Percentiles rank a stretch among this genome's conserved stretches.
phyloP scores from a whole-genome alignment of 2,797 vertebrate species.

The Neopelma chrysocephalum region DNA sequence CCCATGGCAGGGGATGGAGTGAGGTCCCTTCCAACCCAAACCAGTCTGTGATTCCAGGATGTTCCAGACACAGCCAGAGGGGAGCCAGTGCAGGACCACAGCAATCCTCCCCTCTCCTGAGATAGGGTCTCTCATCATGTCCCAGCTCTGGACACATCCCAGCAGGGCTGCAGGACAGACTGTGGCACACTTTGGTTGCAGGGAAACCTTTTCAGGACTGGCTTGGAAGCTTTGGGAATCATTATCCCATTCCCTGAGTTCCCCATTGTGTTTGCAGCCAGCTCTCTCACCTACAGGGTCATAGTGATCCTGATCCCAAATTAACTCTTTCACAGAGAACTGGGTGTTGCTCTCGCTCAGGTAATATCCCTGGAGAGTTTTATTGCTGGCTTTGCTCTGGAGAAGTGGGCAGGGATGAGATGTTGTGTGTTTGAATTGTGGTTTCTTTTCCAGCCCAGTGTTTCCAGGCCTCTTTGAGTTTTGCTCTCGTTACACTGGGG shows the following conservation, averaged over 20 bases:
- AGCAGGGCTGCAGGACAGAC: neutral
- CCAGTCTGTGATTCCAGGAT: neutral
- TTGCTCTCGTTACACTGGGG: constrained; percentile 95
- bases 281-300: neutral
- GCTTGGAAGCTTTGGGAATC: neutral
- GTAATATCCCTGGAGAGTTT: neutral
- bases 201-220: neutral
- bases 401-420: neutral
- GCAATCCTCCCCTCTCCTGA: neutral
- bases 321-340: neutral
- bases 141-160: neutral
- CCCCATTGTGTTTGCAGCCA: neutral
- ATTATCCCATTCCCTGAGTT: neutral
- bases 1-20: neutral
- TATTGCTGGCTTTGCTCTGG: neutral
- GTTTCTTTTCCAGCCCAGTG: constrained; percentile 83
- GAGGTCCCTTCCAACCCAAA: neutral
- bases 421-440: neutral
- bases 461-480: constrained; percentile 98
- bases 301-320: neutral
- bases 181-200: rapidly evolving
- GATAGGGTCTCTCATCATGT: neutral
- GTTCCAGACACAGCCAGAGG: neutral
- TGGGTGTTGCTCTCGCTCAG: neutral
- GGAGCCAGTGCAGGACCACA: neutral